Conservation (phyloP, 1,140 invertebrate species). For the Drosophila bipectinata region DNA sequence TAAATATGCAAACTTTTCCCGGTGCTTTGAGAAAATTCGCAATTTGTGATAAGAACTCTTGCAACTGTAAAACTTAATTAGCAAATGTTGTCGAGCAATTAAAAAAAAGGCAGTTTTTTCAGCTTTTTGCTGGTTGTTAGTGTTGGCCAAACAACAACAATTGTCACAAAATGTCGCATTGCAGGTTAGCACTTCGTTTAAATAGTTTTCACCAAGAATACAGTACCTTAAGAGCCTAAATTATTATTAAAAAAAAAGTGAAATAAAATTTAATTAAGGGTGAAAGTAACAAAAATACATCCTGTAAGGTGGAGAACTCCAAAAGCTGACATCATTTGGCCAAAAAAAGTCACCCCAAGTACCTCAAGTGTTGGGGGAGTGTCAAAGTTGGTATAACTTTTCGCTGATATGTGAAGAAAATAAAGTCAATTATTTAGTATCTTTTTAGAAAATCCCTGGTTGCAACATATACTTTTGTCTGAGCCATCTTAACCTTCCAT, state of each 20-base stretch:
- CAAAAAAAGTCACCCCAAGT: slow-evolving; percentile 12
- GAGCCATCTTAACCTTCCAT: slow-evolving; percentile 36
- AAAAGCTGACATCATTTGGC: slow-evolving; percentile 30
- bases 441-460: slow-evolving; percentile 31
- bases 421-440: slow-evolving; percentile 5
- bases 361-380: slow-evolving; percentile 1
- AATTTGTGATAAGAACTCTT: slow-evolving; percentile 39
- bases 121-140: slow-evolving; percentile 3
- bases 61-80: slow-evolving; percentile 50
- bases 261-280: neutral
- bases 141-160: slow-evolving; percentile 10
- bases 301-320: neutral
- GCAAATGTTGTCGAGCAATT: slow-evolving; percentile 48
- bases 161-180: slow-evolving; percentile 34
- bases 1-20: slow-evolving; percentile 57
- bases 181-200: slow-evolving; percentile 17
- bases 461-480: slow-evolving; percentile 10
- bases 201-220: neutral
- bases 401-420: slow-evolving; percentile 5
- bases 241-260: neutral
- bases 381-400: neutral
- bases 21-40: slow-evolving; percentile 24
- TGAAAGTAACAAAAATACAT: neutral
- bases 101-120: slow-evolving; percentile 7
- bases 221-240: neutral